These are phyloP conservation scores for Drosophila testacea DNA, from an alignment of 2,888 invertebrate genomes.

Conservation along the genomic window DNA sequence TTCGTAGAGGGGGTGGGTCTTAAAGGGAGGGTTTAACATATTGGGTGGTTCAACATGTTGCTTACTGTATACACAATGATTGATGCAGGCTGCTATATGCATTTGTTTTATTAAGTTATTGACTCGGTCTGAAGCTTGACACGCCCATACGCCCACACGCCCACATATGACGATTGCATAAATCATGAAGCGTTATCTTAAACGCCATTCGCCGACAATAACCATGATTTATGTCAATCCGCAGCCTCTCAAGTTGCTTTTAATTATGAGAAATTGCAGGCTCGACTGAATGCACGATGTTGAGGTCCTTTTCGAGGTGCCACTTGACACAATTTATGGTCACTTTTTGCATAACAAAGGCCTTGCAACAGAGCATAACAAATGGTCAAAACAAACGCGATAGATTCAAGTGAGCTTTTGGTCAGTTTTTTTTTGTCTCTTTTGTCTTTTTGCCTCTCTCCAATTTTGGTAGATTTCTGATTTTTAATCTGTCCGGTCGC, in stretches of 20 bases:
- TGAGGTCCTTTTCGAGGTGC: constrained; percentile 32
- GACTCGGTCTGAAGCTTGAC: neutral
- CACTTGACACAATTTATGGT: constrained; percentile 71
- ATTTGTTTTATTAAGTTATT: constrained; percentile 49
- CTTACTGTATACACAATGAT: constrained; percentile 32
- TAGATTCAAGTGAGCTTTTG: constrained; percentile 41
- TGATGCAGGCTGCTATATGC: constrained; percentile 26
- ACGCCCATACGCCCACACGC: neutral
- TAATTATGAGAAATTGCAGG: constrained; percentile 64
- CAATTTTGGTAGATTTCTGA: constrained; percentile 36
- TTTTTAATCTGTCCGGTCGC: constrained; percentile 54
- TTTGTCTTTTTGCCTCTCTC: neutral
- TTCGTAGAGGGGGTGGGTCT: neutral
- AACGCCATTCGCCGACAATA: constrained; percentile 36
- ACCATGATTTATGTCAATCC: constrained; percentile 66
- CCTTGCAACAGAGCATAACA: constrained; percentile 31
- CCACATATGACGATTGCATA: constrained; percentile 32
- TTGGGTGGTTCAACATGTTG: constrained; percentile 18
- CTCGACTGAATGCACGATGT: constrained; percentile 2
- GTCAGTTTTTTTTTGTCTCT: neutral
- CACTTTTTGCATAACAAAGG: constrained; percentile 68
- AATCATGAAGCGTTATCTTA: constrained; percentile 50
- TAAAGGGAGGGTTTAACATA: neutral
- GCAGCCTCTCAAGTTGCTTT: constrained; percentile 58
- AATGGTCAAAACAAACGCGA: constrained; percentile 47